Evolutionary conservation across 2,888 invertebrate genomes (phyloP).

Genomic region (Hydrotaea cyrtoneurina): DNA sequence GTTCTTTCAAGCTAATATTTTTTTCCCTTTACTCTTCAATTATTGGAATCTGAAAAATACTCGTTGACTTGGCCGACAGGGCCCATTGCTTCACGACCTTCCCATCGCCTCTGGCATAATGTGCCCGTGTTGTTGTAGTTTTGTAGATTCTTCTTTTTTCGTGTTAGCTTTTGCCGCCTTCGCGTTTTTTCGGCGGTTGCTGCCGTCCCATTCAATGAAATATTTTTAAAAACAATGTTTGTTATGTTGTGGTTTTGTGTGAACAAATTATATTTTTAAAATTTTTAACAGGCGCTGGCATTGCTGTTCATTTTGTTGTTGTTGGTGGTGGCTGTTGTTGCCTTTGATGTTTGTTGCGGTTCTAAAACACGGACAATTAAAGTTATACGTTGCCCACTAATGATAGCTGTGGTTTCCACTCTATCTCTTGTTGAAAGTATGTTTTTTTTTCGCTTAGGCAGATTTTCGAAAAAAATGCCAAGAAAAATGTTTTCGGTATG

Average conservation of each 20-base stretch:
- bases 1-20: no score
- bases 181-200: background rate
- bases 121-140: background rate
- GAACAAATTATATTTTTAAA: conserved; percentile 59
- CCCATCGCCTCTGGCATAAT: no score
- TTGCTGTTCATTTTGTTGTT: conserved; percentile 45
- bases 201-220: conserved; percentile 54
- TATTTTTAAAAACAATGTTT: conserved; percentile 67
- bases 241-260: conserved; percentile 63
- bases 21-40: no score
- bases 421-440: conserved; percentile 46
- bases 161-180: background rate
- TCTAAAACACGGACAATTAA: conserved; percentile 39
- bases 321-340: conserved; percentile 8
- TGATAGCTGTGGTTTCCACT: conserved; percentile 56
- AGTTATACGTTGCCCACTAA: conserved; percentile 53
- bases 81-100: no score
- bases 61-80: no score
- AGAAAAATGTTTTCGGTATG: conserved; percentile 13
- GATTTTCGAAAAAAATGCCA: conserved; percentile 8
- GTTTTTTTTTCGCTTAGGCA: background rate
- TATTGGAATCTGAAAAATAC: no score
- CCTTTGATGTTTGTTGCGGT: conserved; percentile 38
- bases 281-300: conserved; percentile 43
- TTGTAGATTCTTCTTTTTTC: background rate